Conservation (phyloP, 2,888 invertebrate genomes). For the Drosophila trichaetosa region DNA sequence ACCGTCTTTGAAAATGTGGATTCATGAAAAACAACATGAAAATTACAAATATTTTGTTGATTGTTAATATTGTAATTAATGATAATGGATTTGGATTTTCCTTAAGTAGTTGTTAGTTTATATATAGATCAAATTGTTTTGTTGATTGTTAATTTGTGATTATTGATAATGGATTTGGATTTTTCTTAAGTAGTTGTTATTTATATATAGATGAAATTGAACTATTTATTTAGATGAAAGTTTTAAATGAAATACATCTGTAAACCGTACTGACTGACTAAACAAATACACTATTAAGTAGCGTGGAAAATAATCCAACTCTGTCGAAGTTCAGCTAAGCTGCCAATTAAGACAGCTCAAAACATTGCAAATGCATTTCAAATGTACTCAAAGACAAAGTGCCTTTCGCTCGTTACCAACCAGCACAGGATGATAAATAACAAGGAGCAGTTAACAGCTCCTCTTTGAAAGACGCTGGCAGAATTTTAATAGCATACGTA, state of each 20-base stretch:
- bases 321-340: neutral
- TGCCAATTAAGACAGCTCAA: neutral
- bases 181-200: neutral
- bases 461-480: neutral
- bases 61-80: slow-evolving; percentile 66
- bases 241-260: neutral
- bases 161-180: slow-evolving; percentile 30
- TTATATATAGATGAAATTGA: neutral
- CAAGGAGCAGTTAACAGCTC: neutral
- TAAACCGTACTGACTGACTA: neutral
- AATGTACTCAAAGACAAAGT: neutral
- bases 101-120: neutral
- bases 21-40: slow-evolving; percentile 17
- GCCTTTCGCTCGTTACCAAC: neutral
- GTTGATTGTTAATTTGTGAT: slow-evolving; percentile 66
- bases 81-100: slow-evolving; percentile 12
- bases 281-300: neutral
- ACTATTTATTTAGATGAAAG: neutral
- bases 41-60: slow-evolving; percentile 57
- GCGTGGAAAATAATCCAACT: neutral
- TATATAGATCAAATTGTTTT: slow-evolving; percentile 21
- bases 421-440: neutral
- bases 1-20: slow-evolving; percentile 19
- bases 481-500: neutral
- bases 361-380: neutral